A percentile compares a stretch with the other conserved stretches of the same genome.
Conservation (phyloP, 2,797 vertebrate genomes). For the Psittacula echo region DNA sequence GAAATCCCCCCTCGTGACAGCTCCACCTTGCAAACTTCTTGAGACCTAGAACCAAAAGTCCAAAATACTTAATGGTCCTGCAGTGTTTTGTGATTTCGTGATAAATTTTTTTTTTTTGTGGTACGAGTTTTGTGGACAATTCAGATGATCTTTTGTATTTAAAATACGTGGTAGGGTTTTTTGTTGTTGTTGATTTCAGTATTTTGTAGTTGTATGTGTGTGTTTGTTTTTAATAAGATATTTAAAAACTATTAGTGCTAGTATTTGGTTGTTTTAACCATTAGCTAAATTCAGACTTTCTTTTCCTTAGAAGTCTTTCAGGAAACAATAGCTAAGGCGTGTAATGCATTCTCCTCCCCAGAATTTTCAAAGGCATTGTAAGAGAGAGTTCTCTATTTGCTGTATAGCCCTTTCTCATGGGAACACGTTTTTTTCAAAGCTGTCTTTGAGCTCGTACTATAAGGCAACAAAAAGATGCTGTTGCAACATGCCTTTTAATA, state of each 20-base stretch:
- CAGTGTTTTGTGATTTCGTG: not conserved
- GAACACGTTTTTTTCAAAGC: not conserved
- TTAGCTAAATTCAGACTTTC: not conserved
- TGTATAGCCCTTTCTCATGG: not conserved
- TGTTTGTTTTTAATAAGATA: not conserved
- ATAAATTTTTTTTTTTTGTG: not conserved
- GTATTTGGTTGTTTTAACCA: not conserved
- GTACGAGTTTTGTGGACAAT: not conserved
- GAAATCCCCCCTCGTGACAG: not conserved
- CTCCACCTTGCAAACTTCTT: not conserved
- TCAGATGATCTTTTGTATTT: not conserved
- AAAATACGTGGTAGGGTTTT: not conserved
- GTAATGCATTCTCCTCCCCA: not conserved
- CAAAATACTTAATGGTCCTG: not conserved
- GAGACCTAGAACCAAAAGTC: not conserved
- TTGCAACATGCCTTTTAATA: not conserved
- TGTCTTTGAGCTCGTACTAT: not conserved
- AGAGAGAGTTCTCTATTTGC: not conserved
- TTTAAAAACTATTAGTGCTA: not conserved
- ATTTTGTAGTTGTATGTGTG: not conserved
- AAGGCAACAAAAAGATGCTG: not conserved
- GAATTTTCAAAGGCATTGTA: not conserved
- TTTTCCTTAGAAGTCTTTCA: not conserved
- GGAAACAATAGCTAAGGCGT: not conserved
- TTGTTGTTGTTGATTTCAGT: not conserved